Conservation (phyloP, 2,888 invertebrate species). For the Ommatoiulus sabulosus region DNA sequence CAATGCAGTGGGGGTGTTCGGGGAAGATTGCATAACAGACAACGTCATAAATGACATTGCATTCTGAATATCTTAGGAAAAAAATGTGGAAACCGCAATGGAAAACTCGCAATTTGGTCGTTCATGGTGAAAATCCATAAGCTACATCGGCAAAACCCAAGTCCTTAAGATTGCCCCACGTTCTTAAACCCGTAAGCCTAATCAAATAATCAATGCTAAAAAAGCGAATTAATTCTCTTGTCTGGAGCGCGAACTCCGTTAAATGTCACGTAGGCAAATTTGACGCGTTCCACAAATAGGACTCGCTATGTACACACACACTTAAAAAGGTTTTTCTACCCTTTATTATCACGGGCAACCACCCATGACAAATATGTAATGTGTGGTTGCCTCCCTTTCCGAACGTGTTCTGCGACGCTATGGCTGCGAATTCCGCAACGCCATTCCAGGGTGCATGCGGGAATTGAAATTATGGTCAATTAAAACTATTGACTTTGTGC, state of each 20-base stretch:
- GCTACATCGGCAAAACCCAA: background rate
- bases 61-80: conserved; percentile 23
- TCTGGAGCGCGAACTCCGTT: background rate
- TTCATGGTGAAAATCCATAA: background rate
- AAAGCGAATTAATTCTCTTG: conserved; percentile 39
- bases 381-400: background rate
- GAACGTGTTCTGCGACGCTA: background rate
- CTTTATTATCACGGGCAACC: background rate
- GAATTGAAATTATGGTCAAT: conserved; percentile 35
- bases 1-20: background rate
- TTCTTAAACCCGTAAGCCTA: conserved; percentile 21
- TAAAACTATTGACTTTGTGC: background rate
- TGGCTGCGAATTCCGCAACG: background rate
- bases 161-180: background rate
- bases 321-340: conserved; percentile 28
- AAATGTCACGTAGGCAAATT: conserved; percentile 41
- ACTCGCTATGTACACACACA: background rate
- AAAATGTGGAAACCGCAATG: background rate
- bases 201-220: conserved; percentile 48
- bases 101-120: background rate
- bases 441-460: background rate
- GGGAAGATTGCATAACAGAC: background rate
- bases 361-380: background rate
- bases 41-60: background rate
- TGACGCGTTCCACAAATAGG: background rate